phyloP scores from a whole-genome alignment of 92 coral and sea anemone genomes.

The Palythoa grandiflora region DNA sequence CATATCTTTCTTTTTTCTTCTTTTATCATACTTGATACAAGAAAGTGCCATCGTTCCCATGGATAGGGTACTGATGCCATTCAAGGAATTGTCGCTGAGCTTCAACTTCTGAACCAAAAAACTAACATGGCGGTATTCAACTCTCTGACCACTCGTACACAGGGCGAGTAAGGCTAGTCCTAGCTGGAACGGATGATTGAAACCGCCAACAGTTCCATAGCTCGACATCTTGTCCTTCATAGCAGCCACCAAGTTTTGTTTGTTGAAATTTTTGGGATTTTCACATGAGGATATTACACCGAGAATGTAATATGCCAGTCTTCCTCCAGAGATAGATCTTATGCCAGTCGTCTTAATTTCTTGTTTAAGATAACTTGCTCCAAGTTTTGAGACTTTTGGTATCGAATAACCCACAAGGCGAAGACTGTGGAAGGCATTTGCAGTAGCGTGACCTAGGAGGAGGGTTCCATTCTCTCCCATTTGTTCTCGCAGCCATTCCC shows the following conservation, averaged over 20 bases:
- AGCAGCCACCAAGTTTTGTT: constrained; percentile 57
- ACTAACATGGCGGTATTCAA: neutral
- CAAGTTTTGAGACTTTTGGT: constrained; percentile 50
- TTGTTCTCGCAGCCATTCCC: constrained; percentile 74
- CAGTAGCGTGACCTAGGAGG: constrained; percentile 61
- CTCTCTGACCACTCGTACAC: constrained; percentile 65
- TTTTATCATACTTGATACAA: constrained; percentile 46
- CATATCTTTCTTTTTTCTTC: neutral
- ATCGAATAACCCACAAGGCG: constrained; percentile 67
- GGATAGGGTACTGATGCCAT: constrained; percentile 67
- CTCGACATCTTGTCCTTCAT: constrained; percentile 57
- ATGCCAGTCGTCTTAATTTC: constrained; percentile 54
- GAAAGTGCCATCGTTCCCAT: constrained; percentile 75
- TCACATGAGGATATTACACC: constrained; percentile 77
- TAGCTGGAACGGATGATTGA: constrained; percentile 75
- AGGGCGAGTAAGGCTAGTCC: constrained; percentile 78
- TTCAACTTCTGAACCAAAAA: constrained; percentile 16
- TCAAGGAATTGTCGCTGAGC: constrained; percentile 8
- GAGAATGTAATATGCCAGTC: constrained; percentile 63
- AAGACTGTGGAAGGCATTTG: constrained; percentile 59
- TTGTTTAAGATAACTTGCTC: constrained; percentile 49
- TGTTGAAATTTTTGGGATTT: constrained; percentile 67
- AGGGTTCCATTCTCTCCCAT: constrained; percentile 60
- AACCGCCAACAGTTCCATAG: constrained; percentile 51
- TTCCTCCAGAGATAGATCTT: constrained; percentile 60